Conservation (phyloP, 2,888 invertebrate genomes). For the Atethmia centrago region DNA sequence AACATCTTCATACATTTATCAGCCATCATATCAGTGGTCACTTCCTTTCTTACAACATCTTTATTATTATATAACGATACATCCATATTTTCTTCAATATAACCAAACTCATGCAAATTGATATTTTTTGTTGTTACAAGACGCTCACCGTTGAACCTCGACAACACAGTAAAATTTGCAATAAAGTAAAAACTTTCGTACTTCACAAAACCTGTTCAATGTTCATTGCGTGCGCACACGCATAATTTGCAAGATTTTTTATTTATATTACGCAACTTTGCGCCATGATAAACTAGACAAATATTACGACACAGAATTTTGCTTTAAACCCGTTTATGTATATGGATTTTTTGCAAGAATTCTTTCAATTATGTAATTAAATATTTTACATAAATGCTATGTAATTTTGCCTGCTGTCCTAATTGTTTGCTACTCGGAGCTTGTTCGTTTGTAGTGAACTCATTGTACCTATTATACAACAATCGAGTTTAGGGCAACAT, state of each 20-base stretch:
- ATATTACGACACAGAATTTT: constrained; percentile 53
- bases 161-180: constrained; percentile 28
- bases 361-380: constrained; percentile 53
- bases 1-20: not conserved
- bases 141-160: not conserved
- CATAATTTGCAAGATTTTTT: constrained; percentile 60
- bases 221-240: constrained; percentile 54
- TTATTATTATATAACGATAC: too few relatives aligned
- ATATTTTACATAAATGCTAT: constrained; percentile 50
- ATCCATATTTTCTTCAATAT: not conserved
- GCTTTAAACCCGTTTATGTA: constrained; percentile 50
- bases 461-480: constrained; percentile 52
- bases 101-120: not conserved
- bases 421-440: constrained; percentile 30
- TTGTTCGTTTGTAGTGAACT: constrained; percentile 9
- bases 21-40: not conserved
- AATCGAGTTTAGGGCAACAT: constrained; percentile 28
- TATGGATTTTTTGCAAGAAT: constrained; percentile 53
- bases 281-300: constrained; percentile 59
- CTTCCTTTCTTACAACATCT: not conserved
- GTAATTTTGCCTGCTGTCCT: constrained; percentile 39
- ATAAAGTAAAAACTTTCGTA: constrained; percentile 43
- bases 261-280: constrained; percentile 53
- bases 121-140: constrained; percentile 8
- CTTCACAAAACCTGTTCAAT: constrained; percentile 47